These are phyloP conservation scores for Cantharis flavilabris DNA, from an alignment of 2,888 invertebrate genomes.

Conservation along the genomic window DNA sequence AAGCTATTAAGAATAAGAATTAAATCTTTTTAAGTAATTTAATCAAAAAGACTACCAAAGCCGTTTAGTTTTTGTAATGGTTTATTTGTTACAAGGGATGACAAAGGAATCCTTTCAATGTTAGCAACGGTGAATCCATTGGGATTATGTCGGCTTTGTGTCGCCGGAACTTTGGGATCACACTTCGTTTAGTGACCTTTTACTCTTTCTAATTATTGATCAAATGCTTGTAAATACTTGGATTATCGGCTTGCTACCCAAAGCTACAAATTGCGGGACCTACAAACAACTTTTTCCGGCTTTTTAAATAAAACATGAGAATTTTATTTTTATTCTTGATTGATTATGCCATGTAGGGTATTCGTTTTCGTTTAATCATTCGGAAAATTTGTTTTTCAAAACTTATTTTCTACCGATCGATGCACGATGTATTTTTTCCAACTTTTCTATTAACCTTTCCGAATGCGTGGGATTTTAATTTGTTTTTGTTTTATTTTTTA, in stretches of 20 bases:
- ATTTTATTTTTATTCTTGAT: slow-evolving; percentile 21
- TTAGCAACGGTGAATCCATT: slow-evolving; percentile 12
- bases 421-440: not conserved
- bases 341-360: slow-evolving; percentile 12
- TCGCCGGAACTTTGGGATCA: slow-evolving; percentile 23
- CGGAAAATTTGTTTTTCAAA: slow-evolving; percentile 17
- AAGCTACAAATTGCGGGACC: slow-evolving; percentile 11
- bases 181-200: slow-evolving; percentile 28
- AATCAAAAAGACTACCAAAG: not conserved
- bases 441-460: not conserved
- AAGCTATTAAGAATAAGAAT: not conserved
- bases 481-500: not conserved
- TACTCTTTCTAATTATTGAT: slow-evolving; percentile 31
- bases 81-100: slow-evolving; percentile 16
- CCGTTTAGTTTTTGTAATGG: slow-evolving; percentile 13
- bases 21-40: slow-evolving; percentile 1
- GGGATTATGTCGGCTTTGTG: slow-evolving; percentile 24
- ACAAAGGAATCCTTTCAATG: slow-evolving; percentile 16
- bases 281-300: not conserved
- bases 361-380: slow-evolving; percentile 12
- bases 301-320: not conserved
- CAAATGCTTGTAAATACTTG: slow-evolving; percentile 19
- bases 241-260: slow-evolving; percentile 19
- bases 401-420: not conserved
- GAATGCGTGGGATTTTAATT: not conserved